Evolutionary conservation across 2,113 vertebrate genomes (phyloP), one percentile per base, ranked within the genome.

Genomic region (Scartelaos histophorus): DNA sequence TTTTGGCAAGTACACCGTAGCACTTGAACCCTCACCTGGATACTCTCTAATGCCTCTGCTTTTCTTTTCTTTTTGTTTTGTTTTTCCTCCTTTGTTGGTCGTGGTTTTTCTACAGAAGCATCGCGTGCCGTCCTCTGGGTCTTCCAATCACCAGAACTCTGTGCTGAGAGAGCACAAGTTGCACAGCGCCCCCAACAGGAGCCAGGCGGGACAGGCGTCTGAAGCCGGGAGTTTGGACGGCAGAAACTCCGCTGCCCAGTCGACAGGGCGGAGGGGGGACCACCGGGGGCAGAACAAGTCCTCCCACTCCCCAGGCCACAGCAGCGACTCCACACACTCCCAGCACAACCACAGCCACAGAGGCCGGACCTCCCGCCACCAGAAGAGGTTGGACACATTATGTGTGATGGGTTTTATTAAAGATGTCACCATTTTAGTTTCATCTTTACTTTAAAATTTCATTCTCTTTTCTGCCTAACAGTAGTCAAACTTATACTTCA

Each of bases 291-390:
- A 91, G 58, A 90, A 88, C 25, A 88, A 90, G 70, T 91, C 70
- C 51, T 90, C 92, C 80, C 91, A 91, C 62, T 95, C 95, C 19
- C 93, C 95, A n/a, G 94, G 93, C 76, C 92, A 93, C 79, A 98
- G 96, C 95, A 97, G 95, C 57, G 95, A 96, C 91, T 97, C 97
- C 1, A 92, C 90, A 78, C 95, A 88, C 79, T 95, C 94, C 13
- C 92, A 81, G 61, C 91, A 86, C 53, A 94, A 93, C 56, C 93
- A 91, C n/a, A 57, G 84, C 1, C 88, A 91, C 78, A 94, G 93
- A 92, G 93, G 89, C 80, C 95, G 94, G 73, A 88, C 81, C 34
- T 76, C 90, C 13, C 94, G 93, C 2, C 94, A 94, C 47, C 89
- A 88, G 68, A 97, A 93, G 91, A 96, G 94, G 97, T 97, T 95